Evolutionary conservation across 2,797 vertebrate species (phyloP).

Genomic region (Centroberyx gerrardi): DNA sequence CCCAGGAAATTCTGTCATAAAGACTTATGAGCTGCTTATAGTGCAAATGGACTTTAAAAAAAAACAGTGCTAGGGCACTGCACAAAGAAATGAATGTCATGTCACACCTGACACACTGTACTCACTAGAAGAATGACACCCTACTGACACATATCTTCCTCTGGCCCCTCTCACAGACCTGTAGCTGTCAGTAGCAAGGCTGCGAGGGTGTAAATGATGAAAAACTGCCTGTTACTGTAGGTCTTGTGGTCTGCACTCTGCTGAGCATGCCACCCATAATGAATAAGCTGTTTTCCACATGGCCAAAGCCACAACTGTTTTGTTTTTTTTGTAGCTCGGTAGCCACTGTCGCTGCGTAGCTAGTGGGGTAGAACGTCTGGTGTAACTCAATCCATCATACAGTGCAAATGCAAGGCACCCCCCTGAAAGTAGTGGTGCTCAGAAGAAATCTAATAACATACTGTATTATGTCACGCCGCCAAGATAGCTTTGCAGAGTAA

Average conservation of each 20-base stretch:
- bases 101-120: constrained; percentile 33
- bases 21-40: constrained; percentile 35
- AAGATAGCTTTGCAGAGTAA: background rate
- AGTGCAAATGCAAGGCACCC: constrained; percentile 23
- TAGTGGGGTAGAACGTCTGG: constrained; percentile 53
- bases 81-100: background rate
- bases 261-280: constrained; percentile 69
- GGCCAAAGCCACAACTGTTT: constrained; percentile 54
- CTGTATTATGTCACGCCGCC: constrained; percentile 16
- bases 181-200: constrained; percentile 31
- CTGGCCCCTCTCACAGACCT: constrained; percentile 11
- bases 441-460: constrained; percentile 25
- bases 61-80: constrained; percentile 1
- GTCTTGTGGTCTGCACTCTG: constrained; percentile 54
- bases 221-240: constrained; percentile 40
- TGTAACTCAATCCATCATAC: constrained; percentile 64
- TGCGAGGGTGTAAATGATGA: constrained; percentile 67
- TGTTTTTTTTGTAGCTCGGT: constrained; percentile 51
- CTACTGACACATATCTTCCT: constrained; percentile 32
- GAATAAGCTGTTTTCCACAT: constrained; percentile 79
- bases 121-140: constrained; percentile 28
- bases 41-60: constrained; percentile 22
- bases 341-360: constrained; percentile 50
- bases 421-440: constrained; percentile 5
- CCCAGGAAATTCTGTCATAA: constrained; percentile 25